phyloP scores from a whole-genome alignment of 2,888 invertebrate species.

The Drymonia ruficornis region DNA sequence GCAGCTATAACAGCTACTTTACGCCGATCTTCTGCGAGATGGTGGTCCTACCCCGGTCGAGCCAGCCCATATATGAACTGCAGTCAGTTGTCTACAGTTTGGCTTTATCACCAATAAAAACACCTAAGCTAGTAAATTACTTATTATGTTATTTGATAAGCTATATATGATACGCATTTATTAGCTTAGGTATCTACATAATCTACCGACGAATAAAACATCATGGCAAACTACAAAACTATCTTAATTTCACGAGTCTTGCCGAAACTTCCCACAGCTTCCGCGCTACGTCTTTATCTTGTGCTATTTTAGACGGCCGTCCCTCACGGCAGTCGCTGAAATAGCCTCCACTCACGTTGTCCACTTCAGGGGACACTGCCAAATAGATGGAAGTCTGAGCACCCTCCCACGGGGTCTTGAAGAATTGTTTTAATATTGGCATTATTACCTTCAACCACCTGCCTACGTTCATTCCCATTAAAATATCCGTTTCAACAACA shows the following conservation, averaged over 20 bases:
- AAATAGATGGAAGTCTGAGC: constrained; percentile 84
- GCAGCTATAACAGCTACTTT: too few relatives aligned
- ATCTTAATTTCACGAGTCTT: constrained; percentile 50
- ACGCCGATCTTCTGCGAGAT: too few relatives aligned
- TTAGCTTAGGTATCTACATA: too few relatives aligned
- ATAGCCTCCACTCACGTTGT: constrained; percentile 85
- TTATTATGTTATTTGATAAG: too few relatives aligned
- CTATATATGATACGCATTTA: too few relatives aligned
- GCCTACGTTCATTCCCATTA: constrained; percentile 72
- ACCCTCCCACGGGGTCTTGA: constrained; percentile 61
- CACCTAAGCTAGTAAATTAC: too few relatives aligned
- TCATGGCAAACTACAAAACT: constrained; percentile 3
- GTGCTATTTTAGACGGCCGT: constrained; percentile 65
- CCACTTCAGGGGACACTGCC: constrained; percentile 79
- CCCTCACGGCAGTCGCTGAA: constrained; percentile 83
- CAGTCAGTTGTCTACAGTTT: too few relatives aligned
- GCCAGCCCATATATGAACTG: too few relatives aligned
- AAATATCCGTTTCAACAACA: constrained; percentile 84
- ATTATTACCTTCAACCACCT: constrained; percentile 56
- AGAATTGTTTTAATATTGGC: constrained; percentile 50
- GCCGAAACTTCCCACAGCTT: constrained; percentile 86
- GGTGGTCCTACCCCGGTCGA: too few relatives aligned
- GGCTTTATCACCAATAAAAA: too few relatives aligned
- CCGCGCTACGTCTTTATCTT: constrained; percentile 76
- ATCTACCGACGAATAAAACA: neutral